Evolutionary conservation across 1,140 invertebrate species (phyloP).

Genomic region (Plectrocnemia conspersa): DNA sequence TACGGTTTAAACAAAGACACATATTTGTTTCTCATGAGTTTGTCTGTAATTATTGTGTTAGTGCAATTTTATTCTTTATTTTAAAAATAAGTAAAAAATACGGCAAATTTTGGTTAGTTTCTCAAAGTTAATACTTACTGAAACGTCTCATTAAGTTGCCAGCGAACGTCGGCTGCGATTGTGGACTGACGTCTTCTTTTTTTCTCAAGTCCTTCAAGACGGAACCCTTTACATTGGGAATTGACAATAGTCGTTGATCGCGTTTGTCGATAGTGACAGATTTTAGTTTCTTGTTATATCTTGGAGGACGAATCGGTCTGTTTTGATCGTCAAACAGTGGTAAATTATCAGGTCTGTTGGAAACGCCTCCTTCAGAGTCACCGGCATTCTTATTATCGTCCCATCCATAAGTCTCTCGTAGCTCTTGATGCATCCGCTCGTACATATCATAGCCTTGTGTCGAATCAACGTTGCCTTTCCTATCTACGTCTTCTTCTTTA

Average conservation of each 20-base stretch:
- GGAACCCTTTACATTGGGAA: constrained; percentile 69
- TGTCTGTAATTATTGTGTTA: no score
- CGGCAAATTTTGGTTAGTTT: no score
- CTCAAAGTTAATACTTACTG: constrained; percentile 68
- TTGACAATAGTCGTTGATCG: constrained; percentile 66
- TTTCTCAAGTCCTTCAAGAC: constrained; percentile 43
- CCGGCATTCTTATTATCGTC: constrained; percentile 36
- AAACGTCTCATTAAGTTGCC: constrained; percentile 74
- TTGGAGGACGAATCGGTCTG: constrained; percentile 56
- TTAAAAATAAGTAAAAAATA: no score
- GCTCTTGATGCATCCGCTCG: constrained; percentile 46
- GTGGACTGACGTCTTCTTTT: constrained; percentile 41
- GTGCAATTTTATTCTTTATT: no score
- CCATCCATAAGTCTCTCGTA: constrained; percentile 42
- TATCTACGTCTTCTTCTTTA: constrained; percentile 20
- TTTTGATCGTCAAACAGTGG: constrained; percentile 58
- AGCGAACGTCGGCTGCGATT: constrained; percentile 55
- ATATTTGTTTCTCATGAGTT: no score
- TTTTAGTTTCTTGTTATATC: constrained; percentile 56
- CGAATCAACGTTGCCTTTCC: constrained; percentile 24
- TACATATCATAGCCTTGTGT: constrained; percentile 38
- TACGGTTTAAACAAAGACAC: no score
- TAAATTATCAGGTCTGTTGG: constrained; percentile 57
- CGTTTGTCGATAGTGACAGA: constrained; percentile 47
- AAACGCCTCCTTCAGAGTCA: constrained; percentile 41